phyloP scores from a whole-genome alignment of 2,888 invertebrate genomes.

The Thymelicus lineola region DNA sequence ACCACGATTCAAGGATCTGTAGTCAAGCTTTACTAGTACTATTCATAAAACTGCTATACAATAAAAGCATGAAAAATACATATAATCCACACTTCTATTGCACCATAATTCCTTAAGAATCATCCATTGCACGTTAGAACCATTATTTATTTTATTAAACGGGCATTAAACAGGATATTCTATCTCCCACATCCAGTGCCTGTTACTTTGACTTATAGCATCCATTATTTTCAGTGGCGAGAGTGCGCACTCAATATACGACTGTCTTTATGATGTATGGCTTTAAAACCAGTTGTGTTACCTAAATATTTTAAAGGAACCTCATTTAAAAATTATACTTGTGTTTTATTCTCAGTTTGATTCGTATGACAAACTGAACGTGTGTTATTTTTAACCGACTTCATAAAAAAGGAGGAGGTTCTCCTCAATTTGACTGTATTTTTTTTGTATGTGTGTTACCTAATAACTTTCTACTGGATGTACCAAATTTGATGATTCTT shows the following conservation, averaged over 20 bases:
- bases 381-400: no score
- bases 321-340: not conserved
- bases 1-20: no score
- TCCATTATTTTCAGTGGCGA: constrained; percentile 6
- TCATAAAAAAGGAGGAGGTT: no score
- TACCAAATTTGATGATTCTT: no score
- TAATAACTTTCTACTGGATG: no score
- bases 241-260: constrained; percentile 7
- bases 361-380: no score
- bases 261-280: constrained; percentile 8
- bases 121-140: not conserved
- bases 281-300: not conserved
- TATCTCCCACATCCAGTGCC: not conserved
- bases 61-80: no score
- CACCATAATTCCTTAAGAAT: not conserved
- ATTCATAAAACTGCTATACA: no score
- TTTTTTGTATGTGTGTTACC: no score
- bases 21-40: no score
- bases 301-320: not conserved
- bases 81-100: not conserved
- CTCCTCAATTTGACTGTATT: no score
- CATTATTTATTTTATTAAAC: constrained; percentile 9
- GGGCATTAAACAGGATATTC: not conserved
- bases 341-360: no score
- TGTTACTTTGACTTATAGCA: constrained; percentile 10